Evolutionary conservation across 92 coral and sea anemone genomes (phyloP).

Genomic region (Palythoa heliodiscus): DNA sequence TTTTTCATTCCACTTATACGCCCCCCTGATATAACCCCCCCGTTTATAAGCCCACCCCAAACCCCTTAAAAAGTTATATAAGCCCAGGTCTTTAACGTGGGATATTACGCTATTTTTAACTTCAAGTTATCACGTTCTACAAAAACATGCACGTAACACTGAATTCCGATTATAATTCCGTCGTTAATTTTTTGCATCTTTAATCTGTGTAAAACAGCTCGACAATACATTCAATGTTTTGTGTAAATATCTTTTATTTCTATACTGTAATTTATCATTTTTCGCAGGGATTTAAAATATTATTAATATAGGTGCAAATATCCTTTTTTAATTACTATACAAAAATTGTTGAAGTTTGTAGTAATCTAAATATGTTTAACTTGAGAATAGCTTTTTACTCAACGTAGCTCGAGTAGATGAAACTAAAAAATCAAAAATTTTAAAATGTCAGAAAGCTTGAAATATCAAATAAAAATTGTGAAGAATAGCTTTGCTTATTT

Average conservation of each 20-base stretch:
- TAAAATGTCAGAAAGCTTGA: not conserved
- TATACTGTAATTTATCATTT: not conserved
- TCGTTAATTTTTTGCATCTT: too few relatives aligned
- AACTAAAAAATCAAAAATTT: not conserved
- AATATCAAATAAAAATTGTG: not conserved
- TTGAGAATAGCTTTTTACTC: not conserved
- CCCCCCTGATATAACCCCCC: too few relatives aligned
- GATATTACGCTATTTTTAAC: too few relatives aligned
- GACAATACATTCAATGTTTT: not conserved
- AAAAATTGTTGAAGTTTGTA: not conserved
- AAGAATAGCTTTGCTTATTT: not conserved
- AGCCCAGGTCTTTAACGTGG: too few relatives aligned
- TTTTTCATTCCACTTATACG: too few relatives aligned
- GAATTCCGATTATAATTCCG: too few relatives aligned
- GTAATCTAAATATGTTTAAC: not conserved
- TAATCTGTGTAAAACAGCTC: not conserved
- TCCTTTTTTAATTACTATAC: not conserved
- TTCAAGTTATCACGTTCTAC: too few relatives aligned
- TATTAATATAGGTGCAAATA: not conserved
- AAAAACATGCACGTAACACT: too few relatives aligned
- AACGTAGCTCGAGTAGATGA: not conserved
- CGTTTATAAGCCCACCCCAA: too few relatives aligned
- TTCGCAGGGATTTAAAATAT: not conserved
- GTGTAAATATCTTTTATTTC: conserved; percentile 9
- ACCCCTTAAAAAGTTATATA: too few relatives aligned